A percentile compares a stretch with the other conserved stretches of the same genome.
Conservation (phyloP, 2,888 invertebrate genomes). For the Amaurobius ferox region DNA sequence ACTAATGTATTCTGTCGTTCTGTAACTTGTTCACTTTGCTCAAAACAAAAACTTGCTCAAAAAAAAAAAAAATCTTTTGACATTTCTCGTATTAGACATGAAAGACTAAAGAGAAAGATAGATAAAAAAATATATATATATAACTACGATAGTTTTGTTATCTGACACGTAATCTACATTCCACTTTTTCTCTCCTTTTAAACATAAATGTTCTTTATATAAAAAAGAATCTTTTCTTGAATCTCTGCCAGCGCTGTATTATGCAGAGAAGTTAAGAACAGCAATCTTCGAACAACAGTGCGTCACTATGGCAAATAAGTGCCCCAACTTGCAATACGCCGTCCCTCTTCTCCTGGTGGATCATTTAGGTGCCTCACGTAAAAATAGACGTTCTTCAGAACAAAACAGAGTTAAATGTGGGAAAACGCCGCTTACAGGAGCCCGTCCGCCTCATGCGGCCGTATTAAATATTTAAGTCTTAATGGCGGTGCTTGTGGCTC, state of each 20-base stretch:
- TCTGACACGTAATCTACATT: neutral
- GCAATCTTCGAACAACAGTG: conserved; percentile 17
- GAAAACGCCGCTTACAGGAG: conserved; percentile 55
- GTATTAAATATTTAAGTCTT: conserved; percentile 59
- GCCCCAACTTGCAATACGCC: neutral
- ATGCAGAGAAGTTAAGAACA: neutral
- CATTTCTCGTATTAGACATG: too few species aligned
- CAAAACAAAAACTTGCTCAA: too few species aligned
- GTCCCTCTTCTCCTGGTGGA: conserved; percentile 11
- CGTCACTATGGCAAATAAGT: conserved; percentile 66
- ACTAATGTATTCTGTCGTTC: too few species aligned
- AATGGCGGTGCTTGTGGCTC: too few species aligned
- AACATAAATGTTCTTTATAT: neutral
- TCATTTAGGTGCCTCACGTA: conserved; percentile 26
- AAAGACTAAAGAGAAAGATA: too few species aligned
- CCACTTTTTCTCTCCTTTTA: neutral
- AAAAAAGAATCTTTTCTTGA: neutral
- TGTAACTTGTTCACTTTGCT: too few species aligned
- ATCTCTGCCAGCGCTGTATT: neutral
- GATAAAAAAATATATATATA: too few species aligned
- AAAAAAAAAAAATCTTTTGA: too few species aligned
- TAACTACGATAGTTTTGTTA: neutral
- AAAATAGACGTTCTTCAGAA: conserved; percentile 31
- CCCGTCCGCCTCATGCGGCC: conserved; percentile 37
- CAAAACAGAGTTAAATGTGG: conserved; percentile 36